These are phyloP conservation scores for Eciton burchellii DNA, from an alignment of 1,140 invertebrate species.

Conservation along the genomic window DNA sequence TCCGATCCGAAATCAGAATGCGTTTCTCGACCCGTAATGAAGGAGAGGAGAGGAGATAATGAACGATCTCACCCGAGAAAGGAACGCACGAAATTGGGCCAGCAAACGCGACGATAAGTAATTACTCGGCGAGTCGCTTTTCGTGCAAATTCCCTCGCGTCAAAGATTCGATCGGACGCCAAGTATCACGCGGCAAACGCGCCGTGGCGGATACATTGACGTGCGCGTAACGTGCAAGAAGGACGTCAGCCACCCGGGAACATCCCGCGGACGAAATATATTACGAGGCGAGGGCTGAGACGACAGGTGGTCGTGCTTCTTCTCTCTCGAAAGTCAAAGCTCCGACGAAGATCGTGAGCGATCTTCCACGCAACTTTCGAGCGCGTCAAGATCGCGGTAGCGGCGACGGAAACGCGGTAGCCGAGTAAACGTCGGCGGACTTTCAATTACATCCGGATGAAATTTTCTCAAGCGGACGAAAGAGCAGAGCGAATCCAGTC, in stretches of 20 bases:
- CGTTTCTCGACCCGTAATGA: no score
- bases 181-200: constrained; percentile 68
- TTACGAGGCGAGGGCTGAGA: constrained; percentile 49
- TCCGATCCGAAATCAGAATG: no score
- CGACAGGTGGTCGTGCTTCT: constrained; percentile 74
- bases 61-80: background rate
- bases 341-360: constrained; percentile 66
- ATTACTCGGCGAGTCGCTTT: background rate
- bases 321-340: constrained; percentile 66
- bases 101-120: constrained; percentile 16
- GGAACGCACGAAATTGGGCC: background rate
- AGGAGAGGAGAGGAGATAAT: constrained; percentile 5
- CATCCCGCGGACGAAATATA: constrained; percentile 56
- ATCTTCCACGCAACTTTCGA: constrained; percentile 61
- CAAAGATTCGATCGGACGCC: constrained; percentile 68
- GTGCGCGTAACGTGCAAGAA: constrained; percentile 54
- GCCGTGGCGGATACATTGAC: constrained; percentile 54
- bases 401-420: constrained; percentile 46
- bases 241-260: constrained; percentile 48
- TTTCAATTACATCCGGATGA: no score
- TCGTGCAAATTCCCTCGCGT: constrained; percentile 63
- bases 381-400: constrained; percentile 49
- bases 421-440: constrained; percentile 23
- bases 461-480: no score
- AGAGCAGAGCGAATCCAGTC: background rate